These are phyloP conservation scores for Acanthoscelides obtectus DNA, from an alignment of 2,888 invertebrate genomes.

Conservation along the genomic window DNA sequence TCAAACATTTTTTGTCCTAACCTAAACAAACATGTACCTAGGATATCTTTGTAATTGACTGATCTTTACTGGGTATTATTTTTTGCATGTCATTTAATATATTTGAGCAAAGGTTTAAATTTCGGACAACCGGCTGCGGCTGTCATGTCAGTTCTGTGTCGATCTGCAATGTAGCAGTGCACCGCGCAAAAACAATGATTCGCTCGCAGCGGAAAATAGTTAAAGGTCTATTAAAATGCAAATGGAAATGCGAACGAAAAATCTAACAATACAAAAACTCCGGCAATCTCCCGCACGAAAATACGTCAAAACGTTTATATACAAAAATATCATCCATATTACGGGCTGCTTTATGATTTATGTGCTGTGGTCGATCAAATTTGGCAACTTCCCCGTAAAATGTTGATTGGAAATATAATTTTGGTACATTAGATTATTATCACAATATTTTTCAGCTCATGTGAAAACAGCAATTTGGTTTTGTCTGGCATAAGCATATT, in stretches of 20 bases:
- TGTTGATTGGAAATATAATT: too few species aligned
- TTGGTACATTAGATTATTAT: too few species aligned
- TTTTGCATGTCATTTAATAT: too few species aligned
- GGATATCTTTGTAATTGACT: too few species aligned
- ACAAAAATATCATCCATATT: neutral
- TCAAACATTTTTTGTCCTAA: too few species aligned
- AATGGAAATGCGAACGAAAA: neutral
- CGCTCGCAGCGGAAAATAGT: neutral
- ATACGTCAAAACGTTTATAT: neutral
- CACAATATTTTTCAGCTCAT: too few species aligned
- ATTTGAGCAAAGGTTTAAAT: neutral
- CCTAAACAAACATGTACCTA: too few species aligned
- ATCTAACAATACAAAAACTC: neutral
- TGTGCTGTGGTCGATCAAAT: too few species aligned
- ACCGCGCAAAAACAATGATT: neutral
- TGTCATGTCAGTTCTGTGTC: neutral
- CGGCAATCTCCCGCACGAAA: neutral
- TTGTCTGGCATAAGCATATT: too few species aligned
- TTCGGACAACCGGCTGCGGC: neutral
- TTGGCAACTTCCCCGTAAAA: too few species aligned
- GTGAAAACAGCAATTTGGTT: too few species aligned
- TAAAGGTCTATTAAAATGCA: neutral
- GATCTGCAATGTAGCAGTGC: neutral
- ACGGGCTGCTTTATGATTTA: neutral
- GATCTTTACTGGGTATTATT: too few species aligned